These are phyloP conservation scores for Oncorhynchus keta DNA, from an alignment of 2,113 vertebrate species.

Conservation along the genomic window DNA sequence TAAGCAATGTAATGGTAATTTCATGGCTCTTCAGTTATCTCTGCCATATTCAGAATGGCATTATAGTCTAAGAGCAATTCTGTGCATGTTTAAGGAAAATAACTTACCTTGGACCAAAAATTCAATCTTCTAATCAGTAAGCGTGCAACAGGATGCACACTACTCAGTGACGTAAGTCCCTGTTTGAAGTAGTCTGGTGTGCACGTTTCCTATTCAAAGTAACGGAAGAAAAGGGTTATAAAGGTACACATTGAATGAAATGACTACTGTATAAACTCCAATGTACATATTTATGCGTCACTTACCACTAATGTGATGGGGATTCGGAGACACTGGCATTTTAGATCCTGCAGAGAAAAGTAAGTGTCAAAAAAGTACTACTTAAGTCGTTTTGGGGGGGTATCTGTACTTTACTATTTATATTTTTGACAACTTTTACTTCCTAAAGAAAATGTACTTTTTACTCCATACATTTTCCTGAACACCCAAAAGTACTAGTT, in stretches of 20 bases:
- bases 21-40: neutral
- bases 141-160: neutral
- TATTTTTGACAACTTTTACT: no score
- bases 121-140: neutral
- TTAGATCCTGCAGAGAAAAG: neutral
- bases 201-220: neutral
- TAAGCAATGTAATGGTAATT: neutral
- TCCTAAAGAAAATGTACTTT: no score
- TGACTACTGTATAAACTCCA: neutral
- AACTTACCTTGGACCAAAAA: neutral
- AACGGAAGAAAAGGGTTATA: neutral
- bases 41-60: neutral
- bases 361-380: neutral
- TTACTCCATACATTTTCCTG: no score
- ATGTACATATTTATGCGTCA: neutral
- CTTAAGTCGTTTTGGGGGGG: no score
- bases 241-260: neutral
- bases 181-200: neutral
- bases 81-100: neutral
- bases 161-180: neutral
- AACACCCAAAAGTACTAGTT: no score
- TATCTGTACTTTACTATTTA: no score
- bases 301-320: neutral
- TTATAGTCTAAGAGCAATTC: neutral
- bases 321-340: neutral